Base-by-base conservation (phyloP, 1,140 invertebrate genomes). In the Papilio polyxenes region DNA sequence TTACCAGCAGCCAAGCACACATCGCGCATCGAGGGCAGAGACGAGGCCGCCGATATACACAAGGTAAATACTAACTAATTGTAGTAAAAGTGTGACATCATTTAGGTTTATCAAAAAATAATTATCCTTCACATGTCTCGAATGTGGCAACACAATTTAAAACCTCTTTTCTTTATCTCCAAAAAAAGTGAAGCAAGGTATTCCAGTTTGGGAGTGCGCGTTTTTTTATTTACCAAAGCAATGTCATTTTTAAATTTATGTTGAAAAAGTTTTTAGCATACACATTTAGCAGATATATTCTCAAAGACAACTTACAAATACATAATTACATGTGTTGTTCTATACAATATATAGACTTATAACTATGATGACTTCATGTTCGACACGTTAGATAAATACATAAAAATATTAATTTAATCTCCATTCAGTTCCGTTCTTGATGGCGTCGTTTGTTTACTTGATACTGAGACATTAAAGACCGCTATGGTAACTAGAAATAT, bases 61-160 rank as follows among this genome's bases (percentile, higher is more conserved):
- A 77, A 77, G 75, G 75, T 77, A 77, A 77, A 77, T 49, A 77
- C 75, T 77, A 53, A 77, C 37, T 53, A 77, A 77, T 77, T 77
- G 8, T 51, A 77, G 75, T 77, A 77, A 77, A 53, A 37, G 75
- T 20, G 48, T 48, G 48, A 53, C 48, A 56, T 77, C 49, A 10
- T 77, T 56, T 53, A 20, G n/a, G 75, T 53, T 77, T 77, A 77
- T 77, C 75, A 49, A 53, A 53, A 44, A 72, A 72, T 53, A 56
- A 77, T 53, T 77, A 53, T 77, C 75, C 75, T 77, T 77, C 75
- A 53, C 44, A 77, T n/a, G n/a, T 49, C 75, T 20, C 23, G 75
- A 53, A 53, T 72, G 65, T 72, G 4, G 31, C 31, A 17, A 72
- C 31, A 37, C 31, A 23, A 37, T 72, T 15, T 72, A 72, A 37